Conservation (phyloP, 2,797 vertebrate species). For the Acrossocheilus wenchowensis region DNA sequence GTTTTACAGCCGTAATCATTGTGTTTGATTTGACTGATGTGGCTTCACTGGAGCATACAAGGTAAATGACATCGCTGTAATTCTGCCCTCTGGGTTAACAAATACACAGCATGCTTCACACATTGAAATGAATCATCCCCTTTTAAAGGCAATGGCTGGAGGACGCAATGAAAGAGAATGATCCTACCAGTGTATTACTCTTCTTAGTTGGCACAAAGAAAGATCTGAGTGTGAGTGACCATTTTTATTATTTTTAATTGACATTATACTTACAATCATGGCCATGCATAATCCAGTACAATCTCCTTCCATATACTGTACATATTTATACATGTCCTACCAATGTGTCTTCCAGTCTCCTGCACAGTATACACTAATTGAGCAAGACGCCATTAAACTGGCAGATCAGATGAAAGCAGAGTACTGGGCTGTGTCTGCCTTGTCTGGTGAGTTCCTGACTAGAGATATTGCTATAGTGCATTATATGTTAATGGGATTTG, state of each 20-base stretch:
- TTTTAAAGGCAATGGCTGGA: slow-evolving; percentile 85
- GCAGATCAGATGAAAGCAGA: slow-evolving; percentile 92
- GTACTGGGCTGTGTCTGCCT: slow-evolving; percentile 92
- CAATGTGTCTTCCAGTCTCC: slow-evolving; percentile 78
- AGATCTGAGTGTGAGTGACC: slow-evolving; percentile 88
- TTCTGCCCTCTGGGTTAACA: neutral
- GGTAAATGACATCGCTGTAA: slow-evolving; percentile 70
- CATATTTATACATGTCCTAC: neutral
- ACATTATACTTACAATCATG: neutral
- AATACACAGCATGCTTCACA: neutral
- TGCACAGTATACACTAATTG: slow-evolving; percentile 86
- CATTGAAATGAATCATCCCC: neutral
- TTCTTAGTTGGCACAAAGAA: slow-evolving; percentile 97
- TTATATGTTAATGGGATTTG: neutral
- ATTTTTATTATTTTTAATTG: neutral
- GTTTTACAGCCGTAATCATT: slow-evolving; percentile 87
- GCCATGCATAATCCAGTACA: neutral
- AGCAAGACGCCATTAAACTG: slow-evolving; percentile 89
- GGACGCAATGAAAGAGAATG: slow-evolving; percentile 93
- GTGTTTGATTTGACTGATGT: slow-evolving; percentile 91
- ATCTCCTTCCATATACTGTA: neutral
- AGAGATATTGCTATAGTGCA: neutral
- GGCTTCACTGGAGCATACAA: slow-evolving; percentile 86
- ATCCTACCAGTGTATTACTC: slow-evolving; percentile 88
- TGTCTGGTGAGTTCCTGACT: slow-evolving; percentile 82